Conservation (phyloP, 2,797 vertebrate species). For the Coluber constrictor region DNA sequence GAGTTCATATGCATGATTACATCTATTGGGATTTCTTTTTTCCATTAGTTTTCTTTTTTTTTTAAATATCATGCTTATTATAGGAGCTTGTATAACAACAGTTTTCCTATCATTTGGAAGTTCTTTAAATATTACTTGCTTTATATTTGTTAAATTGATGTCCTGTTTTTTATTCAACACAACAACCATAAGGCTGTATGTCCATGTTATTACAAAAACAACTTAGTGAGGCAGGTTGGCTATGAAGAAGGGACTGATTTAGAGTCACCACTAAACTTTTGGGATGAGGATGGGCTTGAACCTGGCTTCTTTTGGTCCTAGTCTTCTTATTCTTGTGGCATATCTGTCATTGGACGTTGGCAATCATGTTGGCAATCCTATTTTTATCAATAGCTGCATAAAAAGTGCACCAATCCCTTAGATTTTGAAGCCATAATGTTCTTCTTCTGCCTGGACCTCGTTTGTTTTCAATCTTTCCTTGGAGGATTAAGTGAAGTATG, state of each 20-base stretch:
- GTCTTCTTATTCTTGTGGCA: background rate
- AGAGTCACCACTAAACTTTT: background rate
- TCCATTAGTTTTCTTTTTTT: background rate
- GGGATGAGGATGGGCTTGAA: background rate
- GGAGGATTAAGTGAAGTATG: too few species aligned
- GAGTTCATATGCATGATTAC: background rate
- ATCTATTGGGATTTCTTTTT: background rate
- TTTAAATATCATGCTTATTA: background rate
- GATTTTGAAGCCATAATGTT: too few species aligned
- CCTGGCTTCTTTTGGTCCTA: background rate
- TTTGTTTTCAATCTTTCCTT: too few species aligned
- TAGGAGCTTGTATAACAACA: background rate
- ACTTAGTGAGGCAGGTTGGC: background rate
- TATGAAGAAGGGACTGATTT: background rate
- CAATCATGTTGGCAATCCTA: too few species aligned
- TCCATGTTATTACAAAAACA: background rate
- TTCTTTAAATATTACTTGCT: background rate
- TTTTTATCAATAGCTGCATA: too few species aligned
- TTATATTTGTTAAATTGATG: background rate
- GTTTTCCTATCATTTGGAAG: background rate
- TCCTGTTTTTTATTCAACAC: background rate
- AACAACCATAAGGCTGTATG: background rate
- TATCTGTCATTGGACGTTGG: too few species aligned
- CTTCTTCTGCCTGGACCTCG: too few species aligned
- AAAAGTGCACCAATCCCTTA: too few species aligned